These are phyloP conservation scores for Haemorhous mexicanus DNA, from an alignment of 2,113 vertebrate species.

Conservation along the genomic window DNA sequence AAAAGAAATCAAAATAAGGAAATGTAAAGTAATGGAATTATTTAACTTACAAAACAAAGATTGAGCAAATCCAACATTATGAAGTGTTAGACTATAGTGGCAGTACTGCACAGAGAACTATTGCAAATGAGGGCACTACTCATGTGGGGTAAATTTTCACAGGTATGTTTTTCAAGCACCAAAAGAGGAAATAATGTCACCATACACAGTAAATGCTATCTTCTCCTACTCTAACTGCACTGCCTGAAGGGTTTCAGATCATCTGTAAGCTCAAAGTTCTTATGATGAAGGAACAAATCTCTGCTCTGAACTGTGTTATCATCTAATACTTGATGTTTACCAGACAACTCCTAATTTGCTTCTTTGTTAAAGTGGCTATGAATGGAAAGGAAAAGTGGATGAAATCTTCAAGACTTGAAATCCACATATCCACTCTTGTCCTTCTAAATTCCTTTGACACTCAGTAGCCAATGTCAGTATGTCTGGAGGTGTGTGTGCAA, in stretches of 20 bases:
- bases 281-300: background rate
- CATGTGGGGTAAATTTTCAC: background rate
- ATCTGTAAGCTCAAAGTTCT: background rate
- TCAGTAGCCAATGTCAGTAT: background rate
- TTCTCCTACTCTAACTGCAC: background rate
- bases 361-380: background rate
- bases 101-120: background rate
- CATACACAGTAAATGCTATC: background rate
- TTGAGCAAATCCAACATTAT: background rate
- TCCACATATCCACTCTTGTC: background rate
- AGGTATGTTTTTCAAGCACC: background rate
- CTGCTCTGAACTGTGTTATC: background rate
- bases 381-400: background rate
- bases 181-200: background rate
- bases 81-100: background rate
- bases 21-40: background rate
- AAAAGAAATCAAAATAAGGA: background rate
- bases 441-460: background rate
- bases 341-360: background rate
- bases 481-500: background rate
- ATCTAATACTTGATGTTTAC: background rate
- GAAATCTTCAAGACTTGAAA: background rate
- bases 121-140: background rate
- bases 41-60: background rate
- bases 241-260: background rate